phyloP scores from a whole-genome alignment of 2,113 vertebrate genomes.

The Numida meleagris region DNA sequence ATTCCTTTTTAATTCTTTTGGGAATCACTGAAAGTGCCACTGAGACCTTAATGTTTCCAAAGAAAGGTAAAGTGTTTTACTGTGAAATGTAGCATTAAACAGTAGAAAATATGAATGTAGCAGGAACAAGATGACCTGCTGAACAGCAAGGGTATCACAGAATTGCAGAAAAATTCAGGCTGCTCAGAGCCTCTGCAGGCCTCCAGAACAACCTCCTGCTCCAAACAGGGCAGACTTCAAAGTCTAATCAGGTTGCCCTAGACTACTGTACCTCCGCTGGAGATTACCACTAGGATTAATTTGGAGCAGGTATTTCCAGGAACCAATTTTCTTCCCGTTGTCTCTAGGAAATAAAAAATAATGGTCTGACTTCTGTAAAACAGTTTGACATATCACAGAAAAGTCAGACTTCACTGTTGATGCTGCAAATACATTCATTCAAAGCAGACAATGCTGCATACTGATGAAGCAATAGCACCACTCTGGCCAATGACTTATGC shows the following conservation, averaged over 20 bases:
- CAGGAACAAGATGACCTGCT: neutral
- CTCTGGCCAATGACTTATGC: neutral
- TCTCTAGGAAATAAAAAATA: neutral
- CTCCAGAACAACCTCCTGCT: neutral
- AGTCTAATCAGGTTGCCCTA: neutral
- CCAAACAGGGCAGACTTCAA: neutral
- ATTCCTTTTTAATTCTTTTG: neutral
- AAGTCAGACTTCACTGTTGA: neutral
- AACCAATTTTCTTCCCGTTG: neutral
- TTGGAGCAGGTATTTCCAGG: neutral
- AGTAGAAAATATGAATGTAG: neutral
- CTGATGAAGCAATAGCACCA: neutral
- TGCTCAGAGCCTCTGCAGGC: neutral
- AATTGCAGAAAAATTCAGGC: neutral
- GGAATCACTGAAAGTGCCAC: neutral
- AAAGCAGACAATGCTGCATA: neutral
- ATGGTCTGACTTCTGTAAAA: neutral
- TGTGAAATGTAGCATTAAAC: neutral
- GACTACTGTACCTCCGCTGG: neutral
- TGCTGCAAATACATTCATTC: neutral
- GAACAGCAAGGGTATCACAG: neutral
- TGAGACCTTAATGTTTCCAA: neutral
- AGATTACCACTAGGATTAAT: neutral
- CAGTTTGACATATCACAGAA: neutral
- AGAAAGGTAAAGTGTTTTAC: neutral